Evolutionary conservation across 2,797 vertebrate genomes (phyloP), one percentile per base, ranked within the genome.

Genomic region (Rhinichthys osculus): DNA sequence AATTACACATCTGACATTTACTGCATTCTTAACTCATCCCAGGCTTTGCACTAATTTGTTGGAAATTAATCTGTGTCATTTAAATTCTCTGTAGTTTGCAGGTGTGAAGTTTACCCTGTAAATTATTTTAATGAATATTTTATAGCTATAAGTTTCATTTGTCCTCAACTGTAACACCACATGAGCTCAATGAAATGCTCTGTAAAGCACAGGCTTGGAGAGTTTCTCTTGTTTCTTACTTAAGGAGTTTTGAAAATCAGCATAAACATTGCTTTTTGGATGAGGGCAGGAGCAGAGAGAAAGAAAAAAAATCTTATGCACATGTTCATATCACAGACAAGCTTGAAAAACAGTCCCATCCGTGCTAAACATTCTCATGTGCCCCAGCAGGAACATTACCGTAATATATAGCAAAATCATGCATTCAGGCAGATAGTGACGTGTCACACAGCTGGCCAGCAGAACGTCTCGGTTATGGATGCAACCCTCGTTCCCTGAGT

Each of bases 271-370:
- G 7, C 19, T 30, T 77, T 77, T 76, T 84, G 47, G 44, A 67
- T 1, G 13, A 77, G 40, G 3, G 42, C 40, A 66, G 57, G 21
- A 83, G 27, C 23, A 1, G 33, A 38, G 30, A 70, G 57, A 50
- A 27, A 21, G 33, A 64, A 33, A 50, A 50, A 67, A 50, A 67
- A 52, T 40, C 33, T 1, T 23, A 57, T 47, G 30, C 72, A 69
- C 76, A 79, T 85, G 76, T 79, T 67, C 23, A 76, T 77, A 52
- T 83, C 83, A 57, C 62, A 69, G 64, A 84, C 83, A 33, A 50
- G 47, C 52, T 42, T 71, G 52, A 44, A 71, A 84, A 85, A 79
- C 73, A 84, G 44, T 84, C 16, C 33, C 42, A 76, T 83, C 71
- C 59, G 9, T 38, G 42, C 8, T 47, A 42, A 77, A 78, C 33